These are phyloP conservation scores for Aplochiton taeniatus DNA, from an alignment of 2,797 vertebrate genomes.

Conservation along the genomic window DNA sequence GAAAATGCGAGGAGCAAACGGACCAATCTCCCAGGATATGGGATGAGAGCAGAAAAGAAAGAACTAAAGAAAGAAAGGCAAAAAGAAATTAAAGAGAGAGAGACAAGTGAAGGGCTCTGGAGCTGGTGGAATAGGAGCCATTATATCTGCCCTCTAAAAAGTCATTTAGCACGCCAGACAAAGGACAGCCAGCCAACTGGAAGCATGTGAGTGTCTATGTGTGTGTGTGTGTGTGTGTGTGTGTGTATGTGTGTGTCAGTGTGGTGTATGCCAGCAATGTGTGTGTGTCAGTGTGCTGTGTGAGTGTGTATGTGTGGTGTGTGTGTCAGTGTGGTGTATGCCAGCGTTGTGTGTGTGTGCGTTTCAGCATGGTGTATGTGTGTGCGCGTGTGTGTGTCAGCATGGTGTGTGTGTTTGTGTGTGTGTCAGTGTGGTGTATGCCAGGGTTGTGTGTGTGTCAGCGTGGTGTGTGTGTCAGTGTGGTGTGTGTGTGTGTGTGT, in stretches of 20 bases:
- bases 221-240: neutral
- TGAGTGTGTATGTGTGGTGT: no score
- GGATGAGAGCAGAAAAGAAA: neutral
- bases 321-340: no score
- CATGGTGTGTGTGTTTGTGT: no score
- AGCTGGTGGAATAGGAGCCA: neutral
- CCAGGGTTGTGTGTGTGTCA: neutral
- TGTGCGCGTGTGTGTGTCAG: no score
- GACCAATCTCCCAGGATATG: neutral
- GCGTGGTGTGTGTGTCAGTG: constrained; percentile 24
- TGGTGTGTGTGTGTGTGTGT: constrained; percentile 29
- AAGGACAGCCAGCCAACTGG: neutral
- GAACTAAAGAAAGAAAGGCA: neutral
- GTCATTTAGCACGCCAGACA: constrained; percentile 12
- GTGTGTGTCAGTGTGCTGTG: no score
- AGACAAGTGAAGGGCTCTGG: constrained; percentile 2
- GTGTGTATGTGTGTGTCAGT: no score
- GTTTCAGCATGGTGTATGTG: neutral
- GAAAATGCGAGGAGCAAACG: neutral
- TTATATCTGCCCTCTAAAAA: constrained; percentile 20
- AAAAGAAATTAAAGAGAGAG: neutral
- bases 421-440: no score
- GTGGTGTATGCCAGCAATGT: no score
- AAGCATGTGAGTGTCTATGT: no score
- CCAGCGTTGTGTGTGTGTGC: neutral